Evolutionary conservation across 2,888 invertebrate species (phyloP).

Genomic region (Buathra laborator): DNA sequence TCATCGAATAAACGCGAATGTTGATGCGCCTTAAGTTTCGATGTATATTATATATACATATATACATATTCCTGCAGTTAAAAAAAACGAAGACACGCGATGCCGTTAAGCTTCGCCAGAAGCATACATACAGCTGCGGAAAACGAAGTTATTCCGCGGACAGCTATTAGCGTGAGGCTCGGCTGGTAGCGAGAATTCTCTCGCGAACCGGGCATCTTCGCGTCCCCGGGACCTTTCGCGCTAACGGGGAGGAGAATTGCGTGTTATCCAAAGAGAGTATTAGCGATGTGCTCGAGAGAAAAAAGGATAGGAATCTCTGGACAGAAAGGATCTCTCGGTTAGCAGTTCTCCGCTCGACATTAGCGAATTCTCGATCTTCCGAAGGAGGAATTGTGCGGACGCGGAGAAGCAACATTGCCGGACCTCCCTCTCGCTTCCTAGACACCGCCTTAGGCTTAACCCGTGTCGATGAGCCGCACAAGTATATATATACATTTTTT

Average conservation of each 20-base stretch:
- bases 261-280: conserved; percentile 32
- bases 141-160: conserved; percentile 38
- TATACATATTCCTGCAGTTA: too few relatives aligned
- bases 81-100: conserved; percentile 27
- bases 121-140: background rate
- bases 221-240: conserved; percentile 5
- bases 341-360: conserved; percentile 32
- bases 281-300: conserved; percentile 18
- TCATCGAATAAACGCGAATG: too few relatives aligned
- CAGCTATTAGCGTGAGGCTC: conserved; percentile 43
- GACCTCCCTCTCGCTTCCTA: conserved; percentile 75
- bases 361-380: conserved; percentile 61
- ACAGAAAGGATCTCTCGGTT: conserved; percentile 47
- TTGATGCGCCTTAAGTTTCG: too few relatives aligned
- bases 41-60: too few relatives aligned
- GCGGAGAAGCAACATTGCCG: conserved; percentile 33
- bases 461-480: conserved; percentile 23
- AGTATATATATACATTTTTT: background rate
- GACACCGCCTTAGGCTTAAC: conserved; percentile 76
- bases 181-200: conserved; percentile 30
- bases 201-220: conserved; percentile 21
- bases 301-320: background rate
- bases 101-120: conserved; percentile 25
- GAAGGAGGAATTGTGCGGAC: conserved; percentile 37
- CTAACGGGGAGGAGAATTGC: background rate